A percentile compares a stretch with the other conserved stretches of the same genome.
phyloP scores from a whole-genome alignment of 2,113 vertebrate genomes.

The Delphinapterus leucas region DNA sequence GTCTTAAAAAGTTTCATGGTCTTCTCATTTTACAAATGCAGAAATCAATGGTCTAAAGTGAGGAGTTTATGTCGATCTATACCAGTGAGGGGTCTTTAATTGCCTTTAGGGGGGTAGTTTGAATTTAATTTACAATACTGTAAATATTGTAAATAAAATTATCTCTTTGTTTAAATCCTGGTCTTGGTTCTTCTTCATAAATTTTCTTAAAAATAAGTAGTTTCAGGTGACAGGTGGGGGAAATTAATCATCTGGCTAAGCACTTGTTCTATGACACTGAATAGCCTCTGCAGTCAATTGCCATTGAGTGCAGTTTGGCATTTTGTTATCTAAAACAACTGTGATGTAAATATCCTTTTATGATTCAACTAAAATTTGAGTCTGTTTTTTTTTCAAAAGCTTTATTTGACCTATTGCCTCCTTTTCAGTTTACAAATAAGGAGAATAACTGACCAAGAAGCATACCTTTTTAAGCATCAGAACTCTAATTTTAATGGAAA shows the following conservation, averaged over 20 bases:
- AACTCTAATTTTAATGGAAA: constrained; percentile 4
- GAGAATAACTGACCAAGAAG: not conserved
- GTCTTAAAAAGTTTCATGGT: not conserved
- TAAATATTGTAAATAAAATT: not conserved
- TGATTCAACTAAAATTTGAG: not conserved
- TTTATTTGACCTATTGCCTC: not conserved
- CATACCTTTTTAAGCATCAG: not conserved
- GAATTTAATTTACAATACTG: not conserved
- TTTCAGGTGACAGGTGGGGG: not conserved
- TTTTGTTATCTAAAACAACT: not conserved
- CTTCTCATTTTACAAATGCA: constrained; percentile 10
- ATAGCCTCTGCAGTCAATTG: not conserved
- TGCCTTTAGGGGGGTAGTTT: not conserved
- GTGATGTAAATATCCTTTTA: not conserved
- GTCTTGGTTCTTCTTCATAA: not conserved
- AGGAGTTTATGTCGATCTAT: not conserved
- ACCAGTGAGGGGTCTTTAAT: not conserved
- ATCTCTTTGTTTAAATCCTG: constrained; percentile 22
- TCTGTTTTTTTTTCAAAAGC: not conserved
- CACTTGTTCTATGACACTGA: not conserved
- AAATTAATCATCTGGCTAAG: constrained; percentile 10
- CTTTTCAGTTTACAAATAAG: constrained; percentile 13
- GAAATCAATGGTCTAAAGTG: not conserved
- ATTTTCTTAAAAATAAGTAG: constrained; percentile 40
- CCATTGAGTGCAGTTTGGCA: not conserved